These are phyloP conservation scores for Protobothrops mucrosquamatus DNA, from an alignment of 2,113 vertebrate species.

Conservation along the genomic window DNA sequence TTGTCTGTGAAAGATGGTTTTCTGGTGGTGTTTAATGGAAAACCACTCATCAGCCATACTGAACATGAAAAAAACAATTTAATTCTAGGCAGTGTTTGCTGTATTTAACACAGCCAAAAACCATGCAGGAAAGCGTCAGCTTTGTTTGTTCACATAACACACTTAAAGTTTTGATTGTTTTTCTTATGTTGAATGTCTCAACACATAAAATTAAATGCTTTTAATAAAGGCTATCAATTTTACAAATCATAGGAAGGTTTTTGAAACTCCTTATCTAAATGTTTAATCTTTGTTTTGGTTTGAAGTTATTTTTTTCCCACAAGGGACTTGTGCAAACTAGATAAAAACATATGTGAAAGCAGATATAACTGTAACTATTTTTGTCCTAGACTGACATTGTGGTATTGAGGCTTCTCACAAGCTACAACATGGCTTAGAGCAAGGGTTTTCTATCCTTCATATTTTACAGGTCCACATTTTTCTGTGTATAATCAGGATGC, in stretches of 20 bases:
- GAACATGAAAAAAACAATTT: neutral
- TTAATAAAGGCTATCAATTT: constrained; percentile 44
- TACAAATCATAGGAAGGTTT: constrained; percentile 41
- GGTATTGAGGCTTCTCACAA: neutral
- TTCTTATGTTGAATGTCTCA: neutral
- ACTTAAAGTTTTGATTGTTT: constrained; percentile 34
- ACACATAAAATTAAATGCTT: constrained; percentile 12
- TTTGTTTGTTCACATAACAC: neutral
- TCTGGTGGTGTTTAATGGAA: neutral
- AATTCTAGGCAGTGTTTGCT: neutral
- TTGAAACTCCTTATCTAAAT: constrained; percentile 32
- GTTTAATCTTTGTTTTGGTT: constrained; percentile 30
- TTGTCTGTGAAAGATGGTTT: neutral
- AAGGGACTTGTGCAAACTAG: constrained; percentile 2
- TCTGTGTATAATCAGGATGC: neutral
- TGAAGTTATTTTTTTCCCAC: constrained; percentile 36
- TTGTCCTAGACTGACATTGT: constrained; percentile 1
- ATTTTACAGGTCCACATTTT: neutral
- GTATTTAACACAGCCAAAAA: constrained; percentile 4
- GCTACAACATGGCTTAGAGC: neutral
- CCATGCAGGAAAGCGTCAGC: neutral
- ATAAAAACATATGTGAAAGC: constrained; percentile 22
- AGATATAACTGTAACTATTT: constrained; percentile 13
- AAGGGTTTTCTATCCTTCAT: neutral
- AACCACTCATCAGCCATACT: neutral